Percentiles rank a stretch among this genome's conserved stretches.
Evolutionary conservation across 2,113 vertebrate genomes (phyloP).

Genomic region (Microcebus murinus): DNA sequence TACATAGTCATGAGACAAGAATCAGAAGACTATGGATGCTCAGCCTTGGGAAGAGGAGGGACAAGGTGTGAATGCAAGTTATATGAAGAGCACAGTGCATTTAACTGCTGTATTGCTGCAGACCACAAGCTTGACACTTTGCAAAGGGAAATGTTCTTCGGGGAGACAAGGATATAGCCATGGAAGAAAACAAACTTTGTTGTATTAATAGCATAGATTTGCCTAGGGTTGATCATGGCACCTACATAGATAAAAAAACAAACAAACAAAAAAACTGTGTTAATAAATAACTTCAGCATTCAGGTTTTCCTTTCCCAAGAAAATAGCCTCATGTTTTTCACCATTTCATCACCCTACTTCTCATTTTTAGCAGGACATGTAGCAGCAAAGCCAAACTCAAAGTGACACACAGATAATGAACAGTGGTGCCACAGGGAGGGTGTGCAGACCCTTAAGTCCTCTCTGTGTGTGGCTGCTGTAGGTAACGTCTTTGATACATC

Average conservation of each 20-base stretch:
- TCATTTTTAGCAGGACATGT: not conserved
- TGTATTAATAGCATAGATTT: not conserved
- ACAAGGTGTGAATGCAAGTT: not conserved
- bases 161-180: fast-evolving
- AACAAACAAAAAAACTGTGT: not conserved
- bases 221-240: not conserved
- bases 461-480: not conserved
- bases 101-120: fast-evolving
- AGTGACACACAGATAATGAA: not conserved
- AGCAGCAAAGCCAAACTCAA: not conserved
- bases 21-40: not conserved
- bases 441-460: not conserved
- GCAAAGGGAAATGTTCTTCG: not conserved
- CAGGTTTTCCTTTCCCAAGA: not conserved
- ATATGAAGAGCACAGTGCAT: fast-evolving
- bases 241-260: not conserved
- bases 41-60: not conserved
- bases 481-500: not conserved
- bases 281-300: not conserved
- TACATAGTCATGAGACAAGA: not conserved
- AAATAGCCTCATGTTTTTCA: not conserved
- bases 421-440: fast-evolving
- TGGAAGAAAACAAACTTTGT: not conserved
- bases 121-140: not conserved
- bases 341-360: not conserved